A percentile compares a stretch with the other conserved stretches of the same genome.
Evolutionary conservation across 2,797 vertebrate genomes (phyloP).

Genomic region (Melanotaenia boesemani): DNA sequence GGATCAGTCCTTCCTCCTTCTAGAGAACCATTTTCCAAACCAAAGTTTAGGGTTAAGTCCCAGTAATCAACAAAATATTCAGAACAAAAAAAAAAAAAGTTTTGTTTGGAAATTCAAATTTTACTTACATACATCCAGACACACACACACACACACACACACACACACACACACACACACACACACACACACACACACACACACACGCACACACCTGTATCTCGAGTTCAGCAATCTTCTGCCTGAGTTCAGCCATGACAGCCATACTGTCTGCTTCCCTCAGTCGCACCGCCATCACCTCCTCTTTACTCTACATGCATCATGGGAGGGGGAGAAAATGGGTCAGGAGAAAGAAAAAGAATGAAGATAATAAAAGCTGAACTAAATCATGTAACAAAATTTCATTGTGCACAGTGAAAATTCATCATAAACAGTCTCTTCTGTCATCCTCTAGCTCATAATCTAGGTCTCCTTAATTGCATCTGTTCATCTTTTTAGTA

Average conservation of each 20-base stretch:
- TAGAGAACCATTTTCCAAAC: conserved; percentile 60
- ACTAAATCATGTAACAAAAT: neutral
- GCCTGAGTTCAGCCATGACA: conserved; percentile 92
- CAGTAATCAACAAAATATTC: neutral
- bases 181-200: conserved; percentile 63
- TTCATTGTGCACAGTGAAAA: conserved; percentile 1
- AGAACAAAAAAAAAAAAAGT: neutral
- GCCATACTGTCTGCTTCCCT: conserved; percentile 97
- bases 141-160: neutral
- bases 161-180: conserved; percentile 65
- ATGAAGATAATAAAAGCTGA: neutral
- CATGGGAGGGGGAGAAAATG: neutral
- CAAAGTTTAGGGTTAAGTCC: neutral
- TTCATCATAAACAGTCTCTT: conserved; percentile 2
- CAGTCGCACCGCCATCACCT: conserved; percentile 94
- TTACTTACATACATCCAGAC: neutral
- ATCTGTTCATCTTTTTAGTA: neutral
- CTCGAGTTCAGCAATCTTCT: conserved; percentile 92
- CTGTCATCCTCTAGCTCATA: neutral
- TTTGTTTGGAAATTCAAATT: neutral
- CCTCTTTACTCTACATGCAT: conserved; percentile 90
- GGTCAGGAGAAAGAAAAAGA: neutral
- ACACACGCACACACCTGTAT: conserved; percentile 87
- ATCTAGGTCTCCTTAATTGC: neutral
- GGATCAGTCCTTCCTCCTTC: conserved; percentile 94